These are phyloP conservation scores for Leptinotarsa rubiginosa DNA, from an alignment of 2,888 invertebrate species.

Conservation along the genomic window DNA sequence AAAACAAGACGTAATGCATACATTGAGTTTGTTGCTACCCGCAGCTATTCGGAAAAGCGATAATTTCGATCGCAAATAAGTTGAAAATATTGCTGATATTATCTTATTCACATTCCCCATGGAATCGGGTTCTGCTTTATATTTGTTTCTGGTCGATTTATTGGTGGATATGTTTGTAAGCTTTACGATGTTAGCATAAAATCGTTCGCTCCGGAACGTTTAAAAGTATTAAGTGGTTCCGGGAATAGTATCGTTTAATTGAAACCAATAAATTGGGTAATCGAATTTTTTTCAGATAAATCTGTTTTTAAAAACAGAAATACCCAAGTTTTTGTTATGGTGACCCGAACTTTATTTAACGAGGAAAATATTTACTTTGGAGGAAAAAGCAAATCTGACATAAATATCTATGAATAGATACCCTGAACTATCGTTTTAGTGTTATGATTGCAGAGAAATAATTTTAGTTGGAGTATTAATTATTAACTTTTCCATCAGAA, in stretches of 20 bases:
- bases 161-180: neutral
- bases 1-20: no score
- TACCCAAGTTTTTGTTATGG: neutral
- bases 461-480: no score
- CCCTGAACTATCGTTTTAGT: no score
- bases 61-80: neutral
- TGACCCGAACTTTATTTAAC: neutral
- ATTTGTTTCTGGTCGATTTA: conserved; percentile 10
- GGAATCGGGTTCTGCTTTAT: neutral
- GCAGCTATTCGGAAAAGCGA: neutral
- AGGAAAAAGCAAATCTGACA: neutral
- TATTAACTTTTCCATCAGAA: no score
- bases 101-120: neutral
- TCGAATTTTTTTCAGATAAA: neutral
- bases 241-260: neutral
- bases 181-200: neutral
- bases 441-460: no score
- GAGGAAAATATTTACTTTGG: neutral
- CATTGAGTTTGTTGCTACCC: neutral
- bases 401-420: neutral
- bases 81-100: neutral
- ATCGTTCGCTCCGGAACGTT: neutral
- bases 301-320: neutral
- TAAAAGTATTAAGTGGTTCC: neutral
- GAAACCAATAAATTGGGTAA: neutral